phyloP scores from a whole-genome alignment of 2,113 vertebrate genomes.

The Herpailurus yagouaroundi region DNA sequence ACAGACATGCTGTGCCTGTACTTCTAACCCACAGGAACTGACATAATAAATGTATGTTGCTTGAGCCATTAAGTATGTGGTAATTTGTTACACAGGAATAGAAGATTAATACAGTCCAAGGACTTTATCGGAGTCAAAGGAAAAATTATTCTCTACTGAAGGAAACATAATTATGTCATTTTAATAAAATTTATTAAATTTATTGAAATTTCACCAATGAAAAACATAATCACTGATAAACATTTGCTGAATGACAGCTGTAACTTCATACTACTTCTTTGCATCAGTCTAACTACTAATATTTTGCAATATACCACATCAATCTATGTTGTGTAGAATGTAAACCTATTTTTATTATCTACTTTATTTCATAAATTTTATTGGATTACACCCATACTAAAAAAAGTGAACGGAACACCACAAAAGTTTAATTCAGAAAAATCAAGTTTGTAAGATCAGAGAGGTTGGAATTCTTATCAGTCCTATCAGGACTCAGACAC shows the following conservation, averaged over 20 bases:
- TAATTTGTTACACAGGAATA: constrained; percentile 15
- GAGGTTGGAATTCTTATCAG: not conserved
- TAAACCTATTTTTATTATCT: not conserved
- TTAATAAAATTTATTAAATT: not conserved
- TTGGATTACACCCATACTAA: not conserved
- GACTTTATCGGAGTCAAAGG: not conserved
- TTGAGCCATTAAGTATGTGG: not conserved
- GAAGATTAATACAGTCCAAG: not conserved
- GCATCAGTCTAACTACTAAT: not conserved
- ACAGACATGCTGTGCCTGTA: not conserved
- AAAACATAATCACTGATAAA: not conserved
- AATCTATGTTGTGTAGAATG: not conserved
- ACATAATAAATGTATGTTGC: not conserved
- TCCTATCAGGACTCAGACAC: not conserved
- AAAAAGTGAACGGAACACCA: not conserved
- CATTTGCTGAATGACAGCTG: not conserved
- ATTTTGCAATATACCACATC: not conserved
- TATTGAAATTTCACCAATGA: not conserved
- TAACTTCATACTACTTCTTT: not conserved
- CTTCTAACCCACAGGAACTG: not conserved
- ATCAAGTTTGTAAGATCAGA: not conserved
- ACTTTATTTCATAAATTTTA: not conserved
- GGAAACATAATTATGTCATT: not conserved
- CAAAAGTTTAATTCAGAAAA: not conserved
- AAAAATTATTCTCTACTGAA: not conserved